phyloP scores from a whole-genome alignment of 2,113 vertebrate species.

The Lipotes vexillifer region DNA sequence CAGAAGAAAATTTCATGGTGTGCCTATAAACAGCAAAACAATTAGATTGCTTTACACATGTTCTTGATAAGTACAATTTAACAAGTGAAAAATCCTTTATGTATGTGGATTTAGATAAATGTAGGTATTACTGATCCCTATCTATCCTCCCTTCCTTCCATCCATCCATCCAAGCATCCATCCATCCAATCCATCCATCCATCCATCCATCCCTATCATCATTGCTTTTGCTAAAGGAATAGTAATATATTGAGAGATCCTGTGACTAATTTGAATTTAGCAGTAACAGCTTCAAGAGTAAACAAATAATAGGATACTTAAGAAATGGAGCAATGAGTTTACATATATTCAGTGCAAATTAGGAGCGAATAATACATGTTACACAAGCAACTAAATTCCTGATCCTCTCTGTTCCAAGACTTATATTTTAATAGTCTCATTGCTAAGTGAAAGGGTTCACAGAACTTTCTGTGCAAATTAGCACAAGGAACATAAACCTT shows the following conservation, averaged over 20 bases:
- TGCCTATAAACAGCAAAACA: slow-evolving; percentile 17
- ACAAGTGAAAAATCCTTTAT: not conserved
- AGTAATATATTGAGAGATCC: slow-evolving; percentile 11
- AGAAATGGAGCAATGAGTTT: slow-evolving; percentile 40
- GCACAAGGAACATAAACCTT: not conserved
- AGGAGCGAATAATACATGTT: not conserved
- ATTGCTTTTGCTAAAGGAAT: slow-evolving; percentile 6
- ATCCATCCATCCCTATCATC: not conserved
- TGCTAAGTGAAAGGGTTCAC: not conserved
- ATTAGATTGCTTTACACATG: not conserved
- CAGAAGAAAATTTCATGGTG: not conserved
- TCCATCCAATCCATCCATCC: not conserved
- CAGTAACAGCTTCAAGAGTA: not conserved
- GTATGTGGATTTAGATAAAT: not conserved
- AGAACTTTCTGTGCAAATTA: slow-evolving; percentile 27
- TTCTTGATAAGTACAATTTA: slow-evolving; percentile 35
- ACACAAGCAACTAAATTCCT: not conserved
- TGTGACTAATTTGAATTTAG: slow-evolving; percentile 48
- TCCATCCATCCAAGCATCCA: not conserved
- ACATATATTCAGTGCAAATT: not conserved
- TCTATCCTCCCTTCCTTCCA: too few species aligned
- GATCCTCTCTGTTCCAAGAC: not conserved
- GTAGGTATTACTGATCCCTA: not conserved
- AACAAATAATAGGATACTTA: slow-evolving; percentile 47
- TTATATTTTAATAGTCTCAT: slow-evolving; percentile 5